Conservation (phyloP, 1,140 invertebrate genomes). For the Monomorium pharaonis region DNA sequence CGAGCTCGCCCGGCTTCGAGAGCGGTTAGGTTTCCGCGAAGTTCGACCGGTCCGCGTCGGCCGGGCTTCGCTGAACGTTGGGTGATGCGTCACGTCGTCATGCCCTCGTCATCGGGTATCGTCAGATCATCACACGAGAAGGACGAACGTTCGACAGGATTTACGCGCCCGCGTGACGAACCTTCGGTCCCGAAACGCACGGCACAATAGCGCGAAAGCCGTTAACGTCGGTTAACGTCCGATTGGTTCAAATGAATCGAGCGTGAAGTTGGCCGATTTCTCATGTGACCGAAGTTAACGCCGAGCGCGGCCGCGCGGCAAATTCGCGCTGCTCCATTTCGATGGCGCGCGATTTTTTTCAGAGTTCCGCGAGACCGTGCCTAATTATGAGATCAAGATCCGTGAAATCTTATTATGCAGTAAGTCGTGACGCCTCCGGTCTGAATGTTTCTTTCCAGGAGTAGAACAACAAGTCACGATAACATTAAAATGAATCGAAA, state of each 20-base stretch:
- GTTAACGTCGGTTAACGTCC: background rate
- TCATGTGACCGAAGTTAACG: background rate
- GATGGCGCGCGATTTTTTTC: too few species aligned
- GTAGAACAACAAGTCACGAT: too few species aligned
- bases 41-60: background rate
- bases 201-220: background rate
- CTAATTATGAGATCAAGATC: too few species aligned
- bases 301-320: background rate
- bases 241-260: background rate
- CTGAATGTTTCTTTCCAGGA: too few species aligned
- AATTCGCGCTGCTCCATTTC: background rate
- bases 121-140: too few species aligned
- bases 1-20: background rate
- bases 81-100: background rate
- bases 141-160: background rate
- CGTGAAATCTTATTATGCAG: too few species aligned
- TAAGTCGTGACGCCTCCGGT: too few species aligned
- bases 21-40: background rate
- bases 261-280: background rate
- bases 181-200: background rate
- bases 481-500: too few species aligned
- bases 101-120: background rate
- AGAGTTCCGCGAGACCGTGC: too few species aligned
- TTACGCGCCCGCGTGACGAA: background rate
- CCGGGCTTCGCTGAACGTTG: conserved; percentile 1